phyloP scores from a whole-genome alignment of 2,888 invertebrate genomes.

The Oxycera nigricornis region DNA sequence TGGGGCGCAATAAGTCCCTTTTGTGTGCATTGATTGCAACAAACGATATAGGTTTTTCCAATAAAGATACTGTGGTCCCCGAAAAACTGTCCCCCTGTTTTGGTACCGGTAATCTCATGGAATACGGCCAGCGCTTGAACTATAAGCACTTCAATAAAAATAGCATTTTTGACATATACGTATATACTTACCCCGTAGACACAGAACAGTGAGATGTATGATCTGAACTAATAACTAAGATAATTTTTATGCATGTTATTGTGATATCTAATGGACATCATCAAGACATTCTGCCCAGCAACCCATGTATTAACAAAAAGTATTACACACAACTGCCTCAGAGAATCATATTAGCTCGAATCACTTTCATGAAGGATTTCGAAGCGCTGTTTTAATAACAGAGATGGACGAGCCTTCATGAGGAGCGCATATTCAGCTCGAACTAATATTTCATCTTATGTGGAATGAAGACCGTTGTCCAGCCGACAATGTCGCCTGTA shows the following conservation, averaged over 20 bases:
- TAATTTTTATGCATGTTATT: not conserved
- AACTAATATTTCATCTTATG: slow-evolving; percentile 32
- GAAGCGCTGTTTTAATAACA: slow-evolving; percentile 36
- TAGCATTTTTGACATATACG: too few relatives aligned
- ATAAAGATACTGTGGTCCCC: too few relatives aligned
- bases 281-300: slow-evolving; percentile 6
- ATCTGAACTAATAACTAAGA: too few relatives aligned
- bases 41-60: too few relatives aligned
- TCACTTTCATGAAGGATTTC: slow-evolving; percentile 20
- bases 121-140: too few relatives aligned
- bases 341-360: not conserved
- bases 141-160: too few relatives aligned
- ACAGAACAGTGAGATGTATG: too few relatives aligned
- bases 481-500: slow-evolving; percentile 15
- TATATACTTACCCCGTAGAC: too few relatives aligned
- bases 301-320: slow-evolving; percentile 39
- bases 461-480: not conserved
- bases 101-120: too few relatives aligned
- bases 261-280: not conserved
- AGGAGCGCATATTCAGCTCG: slow-evolving; percentile 41
- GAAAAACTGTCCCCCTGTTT: too few relatives aligned
- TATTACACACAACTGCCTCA: not conserved
- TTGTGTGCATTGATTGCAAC: too few relatives aligned
- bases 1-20: too few relatives aligned
- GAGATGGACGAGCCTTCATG: slow-evolving; percentile 24